A percentile compares a stretch with the other conserved stretches of the same genome.
Evolutionary conservation across 2,888 invertebrate species (phyloP).

Genomic region (Epirrhoe tristata): DNA sequence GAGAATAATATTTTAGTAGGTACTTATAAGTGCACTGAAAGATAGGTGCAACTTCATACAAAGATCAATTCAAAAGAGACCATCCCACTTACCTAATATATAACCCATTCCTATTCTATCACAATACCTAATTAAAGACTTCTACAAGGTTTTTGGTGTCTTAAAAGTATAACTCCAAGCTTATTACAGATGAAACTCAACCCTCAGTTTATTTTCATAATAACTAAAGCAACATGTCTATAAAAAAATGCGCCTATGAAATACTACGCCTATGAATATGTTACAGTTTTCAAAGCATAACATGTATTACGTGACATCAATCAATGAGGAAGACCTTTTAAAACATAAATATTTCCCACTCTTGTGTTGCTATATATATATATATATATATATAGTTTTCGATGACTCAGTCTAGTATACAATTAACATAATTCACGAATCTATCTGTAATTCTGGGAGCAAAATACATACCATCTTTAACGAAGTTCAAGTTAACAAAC

Average conservation of each 20-base stretch:
- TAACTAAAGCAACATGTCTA: not conserved
- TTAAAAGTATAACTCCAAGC: slow-evolving; percentile 43
- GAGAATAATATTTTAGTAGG: slow-evolving; percentile 62
- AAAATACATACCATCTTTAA: slow-evolving; percentile 5
- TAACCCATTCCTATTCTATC: slow-evolving; percentile 57
- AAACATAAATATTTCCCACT: not conserved
- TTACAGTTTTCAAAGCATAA: no score
- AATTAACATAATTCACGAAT: not conserved
- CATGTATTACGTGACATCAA: no score
- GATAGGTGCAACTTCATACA: slow-evolving; percentile 59
- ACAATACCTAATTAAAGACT: slow-evolving; percentile 54
- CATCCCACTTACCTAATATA: slow-evolving; percentile 35
- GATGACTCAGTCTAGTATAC: not conserved
- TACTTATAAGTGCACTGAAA: slow-evolving; percentile 62
- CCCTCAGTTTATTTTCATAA: not conserved
- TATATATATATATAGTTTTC: no score
- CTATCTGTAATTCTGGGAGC: slow-evolving; percentile 4
- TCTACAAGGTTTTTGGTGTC: slow-evolving; percentile 73
- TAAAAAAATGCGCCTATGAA: not conserved
- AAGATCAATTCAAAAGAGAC: slow-evolving; percentile 54
- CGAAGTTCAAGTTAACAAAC: slow-evolving; percentile 13
- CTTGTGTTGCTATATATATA: not conserved
- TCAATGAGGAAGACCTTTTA: not conserved
- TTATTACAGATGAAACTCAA: not conserved
- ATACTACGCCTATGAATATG: no score